Conservation (phyloP, 53 echinoderm and acorn worm species). For the Mesocentrotus franciscanus region DNA sequence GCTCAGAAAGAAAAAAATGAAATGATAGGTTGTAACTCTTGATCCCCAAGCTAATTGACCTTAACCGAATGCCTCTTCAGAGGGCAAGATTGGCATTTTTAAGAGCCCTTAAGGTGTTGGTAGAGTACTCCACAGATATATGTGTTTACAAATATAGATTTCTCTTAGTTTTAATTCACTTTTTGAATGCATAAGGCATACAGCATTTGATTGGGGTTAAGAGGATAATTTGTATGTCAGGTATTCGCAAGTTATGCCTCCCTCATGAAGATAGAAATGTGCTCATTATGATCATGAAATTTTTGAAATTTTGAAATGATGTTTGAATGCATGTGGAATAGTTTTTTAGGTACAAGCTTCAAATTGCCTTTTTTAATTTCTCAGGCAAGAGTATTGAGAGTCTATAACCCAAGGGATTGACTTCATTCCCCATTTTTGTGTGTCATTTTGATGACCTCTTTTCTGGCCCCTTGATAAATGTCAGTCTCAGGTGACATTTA, state of each 20-base stretch:
- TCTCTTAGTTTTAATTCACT: not conserved
- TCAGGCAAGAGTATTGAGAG: not conserved
- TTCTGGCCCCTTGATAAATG: constrained; percentile 47
- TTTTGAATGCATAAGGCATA: not conserved
- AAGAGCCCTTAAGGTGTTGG: constrained; percentile 36
- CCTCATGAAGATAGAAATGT: not conserved
- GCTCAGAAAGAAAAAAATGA: not conserved
- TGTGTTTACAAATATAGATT: constrained; percentile 5
- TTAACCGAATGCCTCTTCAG: not conserved
- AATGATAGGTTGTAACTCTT: constrained; percentile 29
- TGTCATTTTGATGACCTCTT: not conserved
- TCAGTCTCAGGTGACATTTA: constrained; percentile 53
- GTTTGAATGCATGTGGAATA: not conserved
- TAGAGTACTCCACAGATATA: constrained; percentile 28
- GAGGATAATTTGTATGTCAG: not conserved
- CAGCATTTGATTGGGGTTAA: not conserved
- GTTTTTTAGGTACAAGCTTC: not conserved
- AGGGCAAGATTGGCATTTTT: constrained; percentile 47
- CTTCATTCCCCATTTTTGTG: constrained; percentile 25
- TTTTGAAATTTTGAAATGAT: not conserved
- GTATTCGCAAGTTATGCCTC: not conserved
- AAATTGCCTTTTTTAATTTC: not conserved
- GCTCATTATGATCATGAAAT: not conserved
- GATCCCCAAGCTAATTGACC: constrained; percentile 47
- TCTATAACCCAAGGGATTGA: not conserved